A percentile compares a stretch with the other conserved stretches of the same genome.
Evolutionary conservation across 2,113 vertebrate genomes (phyloP).

Genomic region (Lophotis ruficrista): DNA sequence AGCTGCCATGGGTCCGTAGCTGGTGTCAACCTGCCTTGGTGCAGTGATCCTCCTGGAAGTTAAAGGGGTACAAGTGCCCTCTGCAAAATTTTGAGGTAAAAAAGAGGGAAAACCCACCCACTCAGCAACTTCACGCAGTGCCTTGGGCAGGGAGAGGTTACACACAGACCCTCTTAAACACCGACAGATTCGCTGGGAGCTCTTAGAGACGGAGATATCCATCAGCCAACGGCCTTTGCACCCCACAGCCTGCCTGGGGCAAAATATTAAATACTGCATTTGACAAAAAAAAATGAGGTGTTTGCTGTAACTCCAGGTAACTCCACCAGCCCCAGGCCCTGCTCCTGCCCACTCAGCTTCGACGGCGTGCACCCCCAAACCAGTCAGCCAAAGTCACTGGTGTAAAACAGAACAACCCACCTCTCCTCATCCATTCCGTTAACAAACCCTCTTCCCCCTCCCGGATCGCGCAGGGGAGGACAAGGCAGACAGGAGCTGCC

Average conservation of each 20-base stretch:
- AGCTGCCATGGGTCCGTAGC: neutral
- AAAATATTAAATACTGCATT: accelerated
- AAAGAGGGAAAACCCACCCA: neutral
- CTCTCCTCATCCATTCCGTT: neutral
- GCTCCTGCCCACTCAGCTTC: neutral
- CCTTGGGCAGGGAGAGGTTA: neutral
- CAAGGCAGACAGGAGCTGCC: conserved; percentile 26
- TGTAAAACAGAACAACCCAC: neutral
- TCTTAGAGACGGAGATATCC: accelerated
- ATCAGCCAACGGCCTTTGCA: neutral
- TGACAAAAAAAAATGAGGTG: neutral
- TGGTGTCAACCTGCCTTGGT: neutral
- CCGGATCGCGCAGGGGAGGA: neutral
- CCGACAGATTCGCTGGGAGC: accelerated
- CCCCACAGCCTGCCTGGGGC: too few species aligned
- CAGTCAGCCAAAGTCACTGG: neutral
- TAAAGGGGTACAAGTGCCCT: accelerated
- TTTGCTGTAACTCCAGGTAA: neutral
- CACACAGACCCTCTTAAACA: accelerated
- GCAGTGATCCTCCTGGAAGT: neutral
- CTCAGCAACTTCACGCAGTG: accelerated
- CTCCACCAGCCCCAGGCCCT: neutral
- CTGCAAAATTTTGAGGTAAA: neutral
- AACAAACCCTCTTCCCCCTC: neutral
- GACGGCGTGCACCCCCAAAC: accelerated